Conservation (phyloP, 2,797 vertebrate species). For the Dermochelys coriacea region DNA sequence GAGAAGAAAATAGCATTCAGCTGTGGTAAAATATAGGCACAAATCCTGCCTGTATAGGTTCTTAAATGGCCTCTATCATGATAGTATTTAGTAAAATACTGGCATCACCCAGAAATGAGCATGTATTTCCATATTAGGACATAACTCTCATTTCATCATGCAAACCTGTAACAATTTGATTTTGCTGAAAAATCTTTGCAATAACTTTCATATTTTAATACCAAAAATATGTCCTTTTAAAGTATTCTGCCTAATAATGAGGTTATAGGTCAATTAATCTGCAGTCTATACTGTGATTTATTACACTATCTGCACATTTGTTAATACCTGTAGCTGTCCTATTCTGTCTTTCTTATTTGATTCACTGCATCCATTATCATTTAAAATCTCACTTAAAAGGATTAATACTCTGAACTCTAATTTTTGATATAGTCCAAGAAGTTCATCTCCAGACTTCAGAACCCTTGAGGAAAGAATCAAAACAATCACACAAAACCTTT, state of each 20-base stretch:
- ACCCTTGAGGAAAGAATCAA: not conserved
- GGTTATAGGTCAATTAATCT: slow-evolving; percentile 31
- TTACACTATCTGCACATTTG: slow-evolving; percentile 41
- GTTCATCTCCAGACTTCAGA: slow-evolving; percentile 33
- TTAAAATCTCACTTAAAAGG: slow-evolving; percentile 57
- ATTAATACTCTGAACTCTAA: slow-evolving; percentile 52
- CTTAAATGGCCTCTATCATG: not conserved
- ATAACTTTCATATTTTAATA: not conserved
- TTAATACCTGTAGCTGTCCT: slow-evolving; percentile 34
- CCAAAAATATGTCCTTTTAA: not conserved
- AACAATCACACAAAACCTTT: not conserved
- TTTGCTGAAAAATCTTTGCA: slow-evolving; percentile 23
- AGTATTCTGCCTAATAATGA: slow-evolving; percentile 37
- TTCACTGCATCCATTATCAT: slow-evolving; percentile 8
- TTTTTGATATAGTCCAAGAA: slow-evolving; percentile 34
- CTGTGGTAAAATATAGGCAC: slow-evolving; percentile 19
- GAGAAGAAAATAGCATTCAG: slow-evolving; percentile 8
- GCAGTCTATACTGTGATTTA: not conserved
- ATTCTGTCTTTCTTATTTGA: slow-evolving; percentile 40
- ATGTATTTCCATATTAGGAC: rapidly evolving
- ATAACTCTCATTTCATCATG: not conserved
- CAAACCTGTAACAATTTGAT: not conserved
- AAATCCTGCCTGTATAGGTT: not conserved
- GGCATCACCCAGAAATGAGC: not conserved
- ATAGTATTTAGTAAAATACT: not conserved